These are phyloP conservation scores for Cotesia vestalis DNA, from an alignment of 1,140 invertebrate genomes.

Conservation along the genomic window DNA sequence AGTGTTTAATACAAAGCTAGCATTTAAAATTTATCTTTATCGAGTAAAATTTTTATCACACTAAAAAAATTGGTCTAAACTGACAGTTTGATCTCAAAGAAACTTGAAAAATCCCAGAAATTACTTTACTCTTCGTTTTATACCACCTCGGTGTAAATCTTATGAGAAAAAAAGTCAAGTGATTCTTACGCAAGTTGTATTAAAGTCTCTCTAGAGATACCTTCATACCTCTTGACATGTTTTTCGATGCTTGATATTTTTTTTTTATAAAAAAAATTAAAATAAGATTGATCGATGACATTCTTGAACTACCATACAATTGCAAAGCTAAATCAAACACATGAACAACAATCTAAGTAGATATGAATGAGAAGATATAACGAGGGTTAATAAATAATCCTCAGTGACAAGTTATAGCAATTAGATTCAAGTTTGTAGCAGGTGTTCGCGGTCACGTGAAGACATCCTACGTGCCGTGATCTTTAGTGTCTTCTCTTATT, in stretches of 20 bases:
- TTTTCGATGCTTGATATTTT: constrained; percentile 3
- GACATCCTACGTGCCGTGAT: constrained; percentile 20
- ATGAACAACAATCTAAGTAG: too few species aligned
- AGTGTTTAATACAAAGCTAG: too few species aligned
- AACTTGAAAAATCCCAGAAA: neutral
- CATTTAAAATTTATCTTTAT: too few species aligned
- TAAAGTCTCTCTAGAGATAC: constrained; percentile 22
- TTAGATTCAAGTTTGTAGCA: constrained; percentile 31
- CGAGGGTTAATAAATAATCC: neutral
- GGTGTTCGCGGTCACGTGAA: constrained; percentile 29
- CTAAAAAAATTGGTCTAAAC: neutral
- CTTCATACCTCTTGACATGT: constrained; percentile 24
- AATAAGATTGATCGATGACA: constrained; percentile 24
- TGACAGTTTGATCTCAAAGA: neutral
- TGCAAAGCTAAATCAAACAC: neutral
- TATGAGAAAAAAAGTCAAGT: constrained; percentile 24
- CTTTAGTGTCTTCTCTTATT: neutral
- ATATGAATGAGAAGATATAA: neutral
- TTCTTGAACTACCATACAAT: neutral
- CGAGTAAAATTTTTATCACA: neutral
- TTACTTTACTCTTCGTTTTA: neutral
- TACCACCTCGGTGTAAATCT: neutral
- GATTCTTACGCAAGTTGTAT: constrained; percentile 17
- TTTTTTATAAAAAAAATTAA: neutral
- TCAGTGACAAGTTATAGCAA: constrained; percentile 24